Evolutionary conservation across 2,797 vertebrate genomes (phyloP), one percentile per base, ranked within the genome.

Genomic region (Sus cebifrons): DNA sequence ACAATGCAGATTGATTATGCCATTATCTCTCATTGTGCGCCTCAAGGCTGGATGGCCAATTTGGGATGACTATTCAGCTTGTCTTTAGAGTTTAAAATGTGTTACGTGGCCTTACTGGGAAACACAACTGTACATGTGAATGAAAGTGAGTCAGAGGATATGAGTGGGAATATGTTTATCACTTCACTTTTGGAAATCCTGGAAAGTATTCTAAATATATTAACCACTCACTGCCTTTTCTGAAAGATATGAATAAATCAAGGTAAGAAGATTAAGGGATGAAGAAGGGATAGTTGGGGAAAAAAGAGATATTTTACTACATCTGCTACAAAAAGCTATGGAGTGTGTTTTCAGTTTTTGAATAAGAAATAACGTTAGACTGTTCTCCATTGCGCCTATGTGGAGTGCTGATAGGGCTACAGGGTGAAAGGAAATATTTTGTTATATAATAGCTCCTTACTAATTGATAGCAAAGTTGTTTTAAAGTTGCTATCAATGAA

Each of bases 161-260:
- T 82, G 83, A 88, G 29, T 32, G 40, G 68, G 21, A 86, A 89
- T 94, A 14, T 77, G n/a, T 67, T 84, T 44, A 73, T 84, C 5
- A 13, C 49, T 88, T 83, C 6, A 83, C 71, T 82, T 70, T 78
- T 75, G 74, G 92, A 92, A 86, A 92, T 95, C 15, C 27, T 95
- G 29, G 10, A 82, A 90, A 58, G 11, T 86, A 25, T 44, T 89
- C 54, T 91, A 79, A 84, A 67, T 93, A 65, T 40, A 93, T 70
- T 93, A 73, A 54, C 81, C 67, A 20, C 17, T 91, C 3, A 36
- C 65, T 86, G 54, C 21, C 36, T 73, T 90, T 89, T 36, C 65
- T 78, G 27, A 75, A 92, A 94, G 23, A 65, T 68, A 32, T 90
- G 27, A 92, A 78, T 52, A 86, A 95, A 90, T 58, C 49, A 79